Percentiles rank a stretch among this genome's conserved stretches.
Conservation (phyloP, 2,797 vertebrate species). For the Galago senegalensis region DNA sequence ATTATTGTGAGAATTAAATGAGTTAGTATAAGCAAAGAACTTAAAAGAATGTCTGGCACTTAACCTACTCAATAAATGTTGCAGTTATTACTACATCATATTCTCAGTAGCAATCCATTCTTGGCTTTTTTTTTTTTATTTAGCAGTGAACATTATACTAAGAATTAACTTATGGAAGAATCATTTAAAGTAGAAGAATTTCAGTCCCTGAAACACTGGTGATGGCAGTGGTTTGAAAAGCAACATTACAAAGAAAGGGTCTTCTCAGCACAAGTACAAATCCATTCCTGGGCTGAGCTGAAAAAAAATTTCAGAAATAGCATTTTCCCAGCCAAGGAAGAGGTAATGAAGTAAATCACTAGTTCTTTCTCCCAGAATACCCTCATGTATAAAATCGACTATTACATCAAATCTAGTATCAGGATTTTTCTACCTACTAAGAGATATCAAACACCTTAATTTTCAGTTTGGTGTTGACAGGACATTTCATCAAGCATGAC, state of each 20-base stretch:
- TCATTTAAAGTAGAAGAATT: background rate
- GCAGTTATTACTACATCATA: background rate
- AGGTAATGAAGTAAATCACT: constrained; percentile 5
- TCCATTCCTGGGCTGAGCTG: background rate
- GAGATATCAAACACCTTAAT: background rate
- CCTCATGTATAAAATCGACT: background rate
- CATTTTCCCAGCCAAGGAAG: background rate
- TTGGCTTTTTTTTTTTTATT: constrained; percentile 32
- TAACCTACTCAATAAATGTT: background rate
- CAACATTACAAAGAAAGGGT: background rate
- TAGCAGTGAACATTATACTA: background rate
- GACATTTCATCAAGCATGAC: background rate
- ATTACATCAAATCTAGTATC: background rate
- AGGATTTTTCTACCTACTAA: background rate
- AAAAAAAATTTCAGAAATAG: background rate
- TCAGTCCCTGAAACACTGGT: background rate
- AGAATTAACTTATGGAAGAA: background rate
- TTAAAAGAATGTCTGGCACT: background rate
- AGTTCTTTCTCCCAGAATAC: background rate
- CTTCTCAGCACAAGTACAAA: background rate
- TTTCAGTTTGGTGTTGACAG: background rate
- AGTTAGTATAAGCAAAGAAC: background rate
- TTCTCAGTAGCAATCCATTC: background rate
- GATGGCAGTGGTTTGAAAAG: background rate
- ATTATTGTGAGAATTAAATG: background rate